Percentiles rank a stretch among this genome's conserved stretches.
phyloP scores from a whole-genome alignment of 2,888 invertebrate genomes.

The Acrocyrtus sp. region DNA sequence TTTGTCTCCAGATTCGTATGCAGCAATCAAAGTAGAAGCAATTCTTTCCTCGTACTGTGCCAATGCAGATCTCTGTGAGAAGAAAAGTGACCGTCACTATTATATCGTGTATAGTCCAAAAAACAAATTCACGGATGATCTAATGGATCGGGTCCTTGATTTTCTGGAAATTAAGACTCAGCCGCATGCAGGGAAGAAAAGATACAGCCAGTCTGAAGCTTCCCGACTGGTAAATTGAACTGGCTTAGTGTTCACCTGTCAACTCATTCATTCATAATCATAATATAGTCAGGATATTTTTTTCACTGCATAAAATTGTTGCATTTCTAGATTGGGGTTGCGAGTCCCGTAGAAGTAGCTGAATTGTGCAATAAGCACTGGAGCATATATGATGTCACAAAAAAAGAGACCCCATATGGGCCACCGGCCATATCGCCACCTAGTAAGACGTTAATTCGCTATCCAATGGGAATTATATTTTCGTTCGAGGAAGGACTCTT shows the following conservation, averaged over 20 bases:
- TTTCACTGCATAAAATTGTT: slow-evolving; percentile 5
- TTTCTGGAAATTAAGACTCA: neutral
- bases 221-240: neutral
- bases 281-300: no score
- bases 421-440: no score
- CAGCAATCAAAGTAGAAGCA: neutral
- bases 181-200: neutral
- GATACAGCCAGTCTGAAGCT: neutral
- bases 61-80: slow-evolving; percentile 19
- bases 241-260: no score
- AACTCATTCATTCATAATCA: no score
- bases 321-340: slow-evolving; percentile 25
- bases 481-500: slow-evolving; percentile 29
- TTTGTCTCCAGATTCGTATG: slow-evolving; percentile 17
- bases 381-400: neutral
- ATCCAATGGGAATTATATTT: slow-evolving; percentile 43
- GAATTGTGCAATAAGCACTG: slow-evolving; percentile 15
- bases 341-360: slow-evolving; percentile 12
- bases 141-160: slow-evolving; percentile 15
- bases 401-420: no score
- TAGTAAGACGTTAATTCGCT: slow-evolving; percentile 11
- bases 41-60: slow-evolving; percentile 25
- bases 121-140: slow-evolving; percentile 22
- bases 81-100: slow-evolving; percentile 11
- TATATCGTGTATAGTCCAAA: slow-evolving; percentile 39